These are phyloP conservation scores for Monopis laevigella DNA, from an alignment of 2,888 invertebrate species.

Conservation along the genomic window DNA sequence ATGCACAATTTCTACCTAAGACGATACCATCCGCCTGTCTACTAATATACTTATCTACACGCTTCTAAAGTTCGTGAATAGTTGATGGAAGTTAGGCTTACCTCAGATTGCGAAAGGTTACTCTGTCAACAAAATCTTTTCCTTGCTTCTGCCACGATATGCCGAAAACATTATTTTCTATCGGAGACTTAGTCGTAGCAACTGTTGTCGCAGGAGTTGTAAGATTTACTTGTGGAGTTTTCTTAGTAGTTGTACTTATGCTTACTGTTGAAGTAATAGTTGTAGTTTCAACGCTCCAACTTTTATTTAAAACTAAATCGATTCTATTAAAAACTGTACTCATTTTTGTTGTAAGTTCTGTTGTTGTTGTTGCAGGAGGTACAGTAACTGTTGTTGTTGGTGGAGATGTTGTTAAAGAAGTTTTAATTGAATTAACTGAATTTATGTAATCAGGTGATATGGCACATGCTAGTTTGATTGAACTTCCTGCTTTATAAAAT, in stretches of 20 bases:
- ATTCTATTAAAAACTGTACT: slow-evolving; percentile 58
- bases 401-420: slow-evolving; percentile 37
- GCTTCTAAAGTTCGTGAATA: too few relatives aligned
- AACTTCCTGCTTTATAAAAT: slow-evolving; percentile 79
- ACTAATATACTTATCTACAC: too few relatives aligned
- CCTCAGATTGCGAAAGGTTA: slow-evolving; percentile 58
- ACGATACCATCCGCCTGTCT: too few relatives aligned
- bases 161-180: slow-evolving; percentile 54
- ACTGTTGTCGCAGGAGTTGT: slow-evolving; percentile 35
- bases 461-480: slow-evolving; percentile 73
- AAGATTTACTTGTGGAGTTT: slow-evolving; percentile 30
- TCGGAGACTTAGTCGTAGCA: slow-evolving; percentile 32
- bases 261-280: slow-evolving; percentile 54
- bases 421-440: slow-evolving; percentile 34
- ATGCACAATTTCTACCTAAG: too few relatives aligned
- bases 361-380: slow-evolving; percentile 42
- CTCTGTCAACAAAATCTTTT: slow-evolving; percentile 44
- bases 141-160: slow-evolving; percentile 60
- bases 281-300: slow-evolving; percentile 62
- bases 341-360: slow-evolving; percentile 48
- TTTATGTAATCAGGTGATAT: slow-evolving; percentile 52
- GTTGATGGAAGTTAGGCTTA: slow-evolving; percentile 22
- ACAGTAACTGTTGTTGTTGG: slow-evolving; percentile 36
- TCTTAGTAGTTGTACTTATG: slow-evolving; percentile 47
- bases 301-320: slow-evolving; percentile 60